A percentile compares a stretch with the other conserved stretches of the same genome.
Conservation (phyloP, 2,797 vertebrate species). For the Pampus argenteus region DNA sequence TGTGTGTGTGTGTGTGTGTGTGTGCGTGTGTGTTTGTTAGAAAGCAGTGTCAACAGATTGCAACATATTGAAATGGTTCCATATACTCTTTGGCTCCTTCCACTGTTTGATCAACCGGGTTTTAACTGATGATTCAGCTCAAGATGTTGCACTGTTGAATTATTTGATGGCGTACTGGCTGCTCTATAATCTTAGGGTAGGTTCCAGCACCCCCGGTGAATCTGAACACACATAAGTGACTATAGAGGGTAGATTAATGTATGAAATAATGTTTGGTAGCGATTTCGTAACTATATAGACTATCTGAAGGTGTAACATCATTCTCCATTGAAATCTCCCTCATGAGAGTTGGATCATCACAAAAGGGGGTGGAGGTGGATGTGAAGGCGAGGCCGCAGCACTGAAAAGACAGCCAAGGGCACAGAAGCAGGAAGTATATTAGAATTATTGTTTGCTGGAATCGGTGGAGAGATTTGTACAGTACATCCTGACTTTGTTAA, state of each 20-base stretch:
- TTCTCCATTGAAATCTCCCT: background rate
- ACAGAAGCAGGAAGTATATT: background rate
- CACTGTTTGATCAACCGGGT: slow-evolving; percentile 22
- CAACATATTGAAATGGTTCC: slow-evolving; percentile 28
- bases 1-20: background rate
- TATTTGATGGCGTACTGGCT: background rate
- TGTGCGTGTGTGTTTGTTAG: background rate
- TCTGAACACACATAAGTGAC: background rate
- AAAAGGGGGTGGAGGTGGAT: background rate
- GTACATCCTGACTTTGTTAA: background rate
- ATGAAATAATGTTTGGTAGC: slow-evolving; percentile 2
- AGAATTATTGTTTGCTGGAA: background rate
- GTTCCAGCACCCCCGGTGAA: background rate
- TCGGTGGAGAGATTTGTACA: background rate
- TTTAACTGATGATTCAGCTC: slow-evolving; percentile 20
- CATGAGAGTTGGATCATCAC: background rate
- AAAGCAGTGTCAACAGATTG: slow-evolving; percentile 21
- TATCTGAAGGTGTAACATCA: background rate
- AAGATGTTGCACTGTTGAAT: slow-evolving; percentile 11
- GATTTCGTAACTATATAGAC: background rate
- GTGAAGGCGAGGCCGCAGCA: background rate
- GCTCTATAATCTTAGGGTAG: slow-evolving; percentile 3
- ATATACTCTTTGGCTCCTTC: background rate
- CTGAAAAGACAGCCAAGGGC: background rate
- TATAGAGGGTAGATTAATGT: slow-evolving; percentile 5